These are phyloP conservation scores for Drosophila tsacasi DNA, from an alignment of 1,140 invertebrate species.

Conservation along the genomic window DNA sequence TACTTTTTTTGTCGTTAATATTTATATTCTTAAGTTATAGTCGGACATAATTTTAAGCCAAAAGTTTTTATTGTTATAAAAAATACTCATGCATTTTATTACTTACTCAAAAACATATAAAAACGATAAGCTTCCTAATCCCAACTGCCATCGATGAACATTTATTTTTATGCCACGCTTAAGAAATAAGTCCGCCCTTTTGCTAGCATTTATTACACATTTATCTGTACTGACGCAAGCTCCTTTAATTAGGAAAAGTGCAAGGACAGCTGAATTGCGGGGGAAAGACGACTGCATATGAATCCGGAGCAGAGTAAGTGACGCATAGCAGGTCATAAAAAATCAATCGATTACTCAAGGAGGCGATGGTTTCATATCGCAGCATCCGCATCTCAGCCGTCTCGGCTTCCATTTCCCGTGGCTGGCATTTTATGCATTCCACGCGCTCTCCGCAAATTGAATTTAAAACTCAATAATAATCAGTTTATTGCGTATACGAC, in stretches of 20 bases:
- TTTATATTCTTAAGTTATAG: neutral
- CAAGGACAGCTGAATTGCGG: conserved; percentile 30
- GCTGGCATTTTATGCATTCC: conserved; percentile 41
- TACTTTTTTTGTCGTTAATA: neutral
- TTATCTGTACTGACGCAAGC: conserved; percentile 37
- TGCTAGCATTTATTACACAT: conserved; percentile 12
- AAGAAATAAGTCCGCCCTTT: conserved; percentile 11
- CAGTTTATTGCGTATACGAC: conserved; percentile 62
- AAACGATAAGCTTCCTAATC: neutral
- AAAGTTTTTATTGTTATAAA: neutral
- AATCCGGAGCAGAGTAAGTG: conserved; percentile 23
- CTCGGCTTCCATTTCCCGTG: neutral
- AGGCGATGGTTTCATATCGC: conserved; percentile 28
- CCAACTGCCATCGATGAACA: neutral
- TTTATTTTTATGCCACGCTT: neutral
- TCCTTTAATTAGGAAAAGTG: conserved; percentile 49
- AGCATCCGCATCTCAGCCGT: conserved; percentile 13
- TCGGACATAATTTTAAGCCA: neutral
- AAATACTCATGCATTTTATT: neutral
- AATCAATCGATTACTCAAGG: conserved; percentile 42
- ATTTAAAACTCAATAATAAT: conserved; percentile 62
- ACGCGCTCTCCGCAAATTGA: conserved; percentile 53
- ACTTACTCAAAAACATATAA: neutral
- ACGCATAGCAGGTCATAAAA: conserved; percentile 46
- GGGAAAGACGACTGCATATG: conserved; percentile 13